These are phyloP conservation scores for Drosophila mojavensis DNA, from an alignment of 1,140 invertebrate genomes.

Conservation along the genomic window DNA sequence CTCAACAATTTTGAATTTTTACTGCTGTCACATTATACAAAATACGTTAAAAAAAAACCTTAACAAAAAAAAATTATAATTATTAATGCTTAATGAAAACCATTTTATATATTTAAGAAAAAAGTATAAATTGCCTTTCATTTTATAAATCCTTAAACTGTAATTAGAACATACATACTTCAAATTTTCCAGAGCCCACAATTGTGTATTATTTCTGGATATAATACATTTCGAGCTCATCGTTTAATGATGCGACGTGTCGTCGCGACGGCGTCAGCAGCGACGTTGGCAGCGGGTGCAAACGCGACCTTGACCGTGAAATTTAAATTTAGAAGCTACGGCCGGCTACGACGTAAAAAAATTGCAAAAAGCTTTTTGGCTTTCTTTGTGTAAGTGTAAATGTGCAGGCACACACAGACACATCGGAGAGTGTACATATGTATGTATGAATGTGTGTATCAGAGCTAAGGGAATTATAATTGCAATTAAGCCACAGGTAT, in stretches of 20 bases:
- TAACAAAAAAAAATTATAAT: too few relatives aligned
- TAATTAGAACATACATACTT: neutral
- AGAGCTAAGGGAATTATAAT: neutral
- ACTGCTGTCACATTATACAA: slow-evolving; percentile 6
- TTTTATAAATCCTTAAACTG: neutral
- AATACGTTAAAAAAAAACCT: slow-evolving; percentile 34
- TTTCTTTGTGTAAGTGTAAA: slow-evolving; percentile 29
- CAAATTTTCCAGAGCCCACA: neutral
- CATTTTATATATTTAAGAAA: neutral
- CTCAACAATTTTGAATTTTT: slow-evolving; percentile 14
- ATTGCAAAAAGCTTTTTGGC: slow-evolving; percentile 58
- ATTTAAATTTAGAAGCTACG: slow-evolving; percentile 76
- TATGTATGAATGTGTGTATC: neutral
- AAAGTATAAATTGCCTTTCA: neutral
- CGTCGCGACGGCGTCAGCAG: slow-evolving; percentile 28
- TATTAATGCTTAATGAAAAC: too few relatives aligned
- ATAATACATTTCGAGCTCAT: slow-evolving; percentile 10
- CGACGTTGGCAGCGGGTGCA: slow-evolving; percentile 39
- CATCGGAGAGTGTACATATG: neutral
- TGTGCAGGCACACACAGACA: slow-evolving; percentile 2
- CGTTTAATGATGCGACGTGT: slow-evolving; percentile 21
- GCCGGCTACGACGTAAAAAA: slow-evolving; percentile 72
- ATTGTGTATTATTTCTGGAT: neutral
- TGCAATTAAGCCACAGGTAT: slow-evolving; percentile 1
- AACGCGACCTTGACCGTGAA: slow-evolving; percentile 77